Base-by-base conservation (phyloP, 2,888 invertebrate genomes). In the Hoplodrina ambigua region DNA sequence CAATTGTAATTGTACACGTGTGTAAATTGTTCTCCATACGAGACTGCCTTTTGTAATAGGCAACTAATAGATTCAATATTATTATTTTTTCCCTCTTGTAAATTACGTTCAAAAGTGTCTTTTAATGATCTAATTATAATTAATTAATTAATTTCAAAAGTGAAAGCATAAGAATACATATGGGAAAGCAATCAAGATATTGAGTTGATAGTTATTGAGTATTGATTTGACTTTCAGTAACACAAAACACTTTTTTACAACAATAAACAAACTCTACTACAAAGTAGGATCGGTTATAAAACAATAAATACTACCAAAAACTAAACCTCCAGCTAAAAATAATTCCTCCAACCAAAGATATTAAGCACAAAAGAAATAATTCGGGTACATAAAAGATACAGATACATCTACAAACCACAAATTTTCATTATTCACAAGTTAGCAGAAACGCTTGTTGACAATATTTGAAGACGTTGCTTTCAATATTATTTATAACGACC, bases 401-500 rank as follows among this genome's bases (percentile, higher is more conserved):
- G 25, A 25, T 25, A 25, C 25, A 25, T 25, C 4, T 1, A 55
- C 41, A 60, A 55, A 52, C 52, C 65, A 54, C 19, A 57, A 17
- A 41, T 20, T 60, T 72, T 46, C 57, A 72, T 54, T 64, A 72
- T 72, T 57, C 33, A 67, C 41, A n/a, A 66, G 49, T 56, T 53
- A 50, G n/a, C 56, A 53, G 50, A 56, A 64, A 17, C 30, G n/a
- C 1, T 55, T 54, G n/a, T 67, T 61, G 41, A 56, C 53, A 67
- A 56, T 63, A 54, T 63, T 55, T 50, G 63, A 52, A 60, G 56
- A 65, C 46, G 44, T n/a, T 54, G 62, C 55, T 46, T 50, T 37
- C 44, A 37, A 56, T 72, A 64, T 63, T 52, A 63, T 64, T 69
- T 49, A 55, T 78, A 73, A 49, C 52, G n/a, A 68, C 52, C 19